Percentiles rank a stretch among this genome's conserved stretches.
These are phyloP conservation scores for Neolamprologus cancellatus DNA, from an alignment of 2,113 vertebrate genomes.

Conservation along the genomic window DNA sequence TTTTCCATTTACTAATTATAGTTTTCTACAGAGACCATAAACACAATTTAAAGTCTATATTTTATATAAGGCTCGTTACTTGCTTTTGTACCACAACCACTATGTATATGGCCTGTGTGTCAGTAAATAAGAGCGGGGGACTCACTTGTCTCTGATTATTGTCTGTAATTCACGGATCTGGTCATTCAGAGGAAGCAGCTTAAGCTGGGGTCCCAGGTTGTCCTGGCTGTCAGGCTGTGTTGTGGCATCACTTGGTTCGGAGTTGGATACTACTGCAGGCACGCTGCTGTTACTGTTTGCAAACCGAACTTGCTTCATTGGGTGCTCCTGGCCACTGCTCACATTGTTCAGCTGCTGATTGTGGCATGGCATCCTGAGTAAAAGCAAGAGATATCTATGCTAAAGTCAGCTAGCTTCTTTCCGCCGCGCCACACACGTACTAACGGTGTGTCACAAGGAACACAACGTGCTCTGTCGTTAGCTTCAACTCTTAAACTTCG, in stretches of 20 bases:
- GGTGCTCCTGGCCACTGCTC: slow-evolving; percentile 58
- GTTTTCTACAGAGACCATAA: background rate
- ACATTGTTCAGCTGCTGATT: slow-evolving; percentile 71
- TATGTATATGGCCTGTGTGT: background rate
- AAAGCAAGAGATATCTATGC: background rate
- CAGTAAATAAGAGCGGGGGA: background rate
- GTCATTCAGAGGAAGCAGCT: slow-evolving; percentile 87
- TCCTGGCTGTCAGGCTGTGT: slow-evolving; percentile 16
- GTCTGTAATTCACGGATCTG: slow-evolving; percentile 90
- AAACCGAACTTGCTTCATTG: slow-evolving; percentile 75
- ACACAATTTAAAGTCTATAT: background rate
- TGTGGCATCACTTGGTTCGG: slow-evolving; percentile 28
- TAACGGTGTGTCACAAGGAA: slow-evolving; percentile 7
- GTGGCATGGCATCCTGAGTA: slow-evolving; percentile 76
- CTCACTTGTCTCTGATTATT: slow-evolving; percentile 90
- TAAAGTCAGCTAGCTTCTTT: background rate
- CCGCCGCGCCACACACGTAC: background rate
- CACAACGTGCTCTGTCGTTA: slow-evolving; percentile 38
- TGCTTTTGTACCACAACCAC: background rate
- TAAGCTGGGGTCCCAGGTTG: slow-evolving; percentile 75
- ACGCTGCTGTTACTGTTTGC: slow-evolving; percentile 52
- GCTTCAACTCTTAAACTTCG: background rate
- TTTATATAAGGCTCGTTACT: background rate
- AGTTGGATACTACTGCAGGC: slow-evolving; percentile 19
- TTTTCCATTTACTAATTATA: background rate